phyloP scores from a whole-genome alignment of 30 jellyfish, hydroid and myxozoan species.

The Aurelia aurita complex sp. Pacific region DNA sequence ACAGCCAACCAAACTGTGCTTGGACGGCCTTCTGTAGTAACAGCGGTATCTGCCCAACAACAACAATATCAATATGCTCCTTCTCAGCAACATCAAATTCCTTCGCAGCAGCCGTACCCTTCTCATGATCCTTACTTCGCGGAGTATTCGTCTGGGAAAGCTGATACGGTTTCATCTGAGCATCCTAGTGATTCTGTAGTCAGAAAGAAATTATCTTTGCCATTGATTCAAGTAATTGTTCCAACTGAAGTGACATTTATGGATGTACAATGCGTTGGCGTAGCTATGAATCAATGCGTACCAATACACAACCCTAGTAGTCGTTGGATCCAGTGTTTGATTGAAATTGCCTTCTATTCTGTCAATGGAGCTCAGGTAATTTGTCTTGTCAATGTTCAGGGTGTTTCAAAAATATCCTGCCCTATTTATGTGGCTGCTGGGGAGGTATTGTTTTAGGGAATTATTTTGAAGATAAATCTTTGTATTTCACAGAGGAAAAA shows the following conservation, averaged over 20 bases:
- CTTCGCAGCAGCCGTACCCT: neutral
- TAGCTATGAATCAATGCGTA: constrained; percentile 28
- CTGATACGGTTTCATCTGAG: too few species aligned
- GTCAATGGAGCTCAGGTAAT: constrained; percentile 81
- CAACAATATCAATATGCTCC: neutral
- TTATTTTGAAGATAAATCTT: too few species aligned
- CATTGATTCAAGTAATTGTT: constrained; percentile 33
- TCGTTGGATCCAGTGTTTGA: constrained; percentile 78
- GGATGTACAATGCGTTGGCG: constrained; percentile 78
- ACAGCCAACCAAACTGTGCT: constrained; percentile 45
- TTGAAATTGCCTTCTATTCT: constrained; percentile 66
- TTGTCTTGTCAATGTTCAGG: neutral
- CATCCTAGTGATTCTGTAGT: neutral
- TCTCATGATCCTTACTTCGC: neutral
- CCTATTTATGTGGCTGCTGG: too few species aligned
- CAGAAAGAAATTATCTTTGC: constrained; percentile 2
- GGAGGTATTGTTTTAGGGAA: too few species aligned
- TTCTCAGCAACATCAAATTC: neutral
- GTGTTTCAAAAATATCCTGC: neutral
- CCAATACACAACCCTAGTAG: constrained; percentile 78
- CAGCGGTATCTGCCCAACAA: neutral
- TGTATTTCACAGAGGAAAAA: too few species aligned
- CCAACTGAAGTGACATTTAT: constrained; percentile 60
- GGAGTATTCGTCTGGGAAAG: too few species aligned
- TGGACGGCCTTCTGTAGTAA: constrained; percentile 7